Evolutionary conservation across 2,888 invertebrate genomes (phyloP).

Genomic region (Arge pagana): DNA sequence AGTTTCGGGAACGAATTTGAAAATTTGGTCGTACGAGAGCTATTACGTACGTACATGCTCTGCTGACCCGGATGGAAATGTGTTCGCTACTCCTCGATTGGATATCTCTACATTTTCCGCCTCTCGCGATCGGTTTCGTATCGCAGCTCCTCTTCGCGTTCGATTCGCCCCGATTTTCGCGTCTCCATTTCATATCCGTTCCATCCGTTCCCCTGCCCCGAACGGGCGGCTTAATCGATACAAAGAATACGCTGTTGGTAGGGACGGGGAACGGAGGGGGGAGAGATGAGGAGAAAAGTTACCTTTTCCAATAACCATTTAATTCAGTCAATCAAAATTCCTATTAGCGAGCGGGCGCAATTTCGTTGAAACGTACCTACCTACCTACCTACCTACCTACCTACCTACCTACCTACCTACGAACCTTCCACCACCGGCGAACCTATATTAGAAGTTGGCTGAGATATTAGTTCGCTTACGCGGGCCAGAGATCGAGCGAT

Average conservation of each 20-base stretch:
- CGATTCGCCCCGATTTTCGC: too few species aligned
- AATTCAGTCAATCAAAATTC: conserved; percentile 58
- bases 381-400: conserved; percentile 10
- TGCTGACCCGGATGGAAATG: too few species aligned
- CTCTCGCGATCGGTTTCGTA: too few species aligned
- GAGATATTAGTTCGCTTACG: conserved; percentile 53
- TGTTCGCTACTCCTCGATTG: too few species aligned
- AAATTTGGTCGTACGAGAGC: too few species aligned
- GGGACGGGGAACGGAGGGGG: neutral
- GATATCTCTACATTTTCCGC: too few species aligned
- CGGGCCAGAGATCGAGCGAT: conserved; percentile 39
- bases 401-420: neutral
- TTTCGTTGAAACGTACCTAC: conserved; percentile 50
- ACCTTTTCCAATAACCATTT: conserved; percentile 54
- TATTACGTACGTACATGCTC: too few species aligned
- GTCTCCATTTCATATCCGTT: too few species aligned
- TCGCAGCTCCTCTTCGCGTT: too few species aligned
- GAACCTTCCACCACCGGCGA: too few species aligned
- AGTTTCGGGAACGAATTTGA: too few species aligned
- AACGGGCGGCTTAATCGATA: conserved; percentile 51
- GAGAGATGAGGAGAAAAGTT: neutral
- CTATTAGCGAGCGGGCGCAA: conserved; percentile 54
- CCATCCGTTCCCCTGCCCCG: conserved; percentile 23
- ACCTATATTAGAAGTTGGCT: conserved; percentile 52
- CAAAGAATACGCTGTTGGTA: conserved; percentile 33